Percentiles rank a stretch among this genome's conserved stretches.
phyloP scores from a whole-genome alignment of 2,888 invertebrate species.

The Acronicta alni region DNA sequence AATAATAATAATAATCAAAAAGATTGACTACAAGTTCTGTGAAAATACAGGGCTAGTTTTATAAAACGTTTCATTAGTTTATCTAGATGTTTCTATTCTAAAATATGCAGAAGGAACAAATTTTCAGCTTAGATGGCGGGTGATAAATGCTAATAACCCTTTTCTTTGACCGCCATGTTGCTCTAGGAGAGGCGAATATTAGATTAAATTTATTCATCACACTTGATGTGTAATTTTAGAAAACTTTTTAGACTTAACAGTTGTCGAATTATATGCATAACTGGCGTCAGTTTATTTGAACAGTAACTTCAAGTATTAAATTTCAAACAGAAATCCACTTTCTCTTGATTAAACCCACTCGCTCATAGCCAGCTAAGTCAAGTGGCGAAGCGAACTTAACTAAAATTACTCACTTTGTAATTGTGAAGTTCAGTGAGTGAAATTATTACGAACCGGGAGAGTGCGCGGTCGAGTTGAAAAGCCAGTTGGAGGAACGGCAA shows the following conservation, averaged over 20 bases:
- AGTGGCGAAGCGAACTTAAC: slow-evolving; percentile 37
- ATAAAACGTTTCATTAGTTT: not conserved
- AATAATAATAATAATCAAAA: not conserved
- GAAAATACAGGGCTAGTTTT: not conserved
- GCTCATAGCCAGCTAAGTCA: slow-evolving; percentile 33
- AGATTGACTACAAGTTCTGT: not conserved
- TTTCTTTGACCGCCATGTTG: slow-evolving; percentile 5
- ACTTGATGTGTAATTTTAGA: not conserved
- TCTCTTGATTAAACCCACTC: slow-evolving; percentile 27
- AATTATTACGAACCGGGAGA: slow-evolving; percentile 40
- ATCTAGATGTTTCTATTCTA: not conserved
- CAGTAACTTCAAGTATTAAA: not conserved
- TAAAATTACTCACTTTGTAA: slow-evolving; percentile 45
- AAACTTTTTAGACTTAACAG: slow-evolving; percentile 6
- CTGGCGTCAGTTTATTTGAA: not conserved
- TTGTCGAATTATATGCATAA: not conserved
- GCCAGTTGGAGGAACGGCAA: slow-evolving; percentile 30
- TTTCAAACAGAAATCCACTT: slow-evolving; percentile 25
- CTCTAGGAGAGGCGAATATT: not conserved
- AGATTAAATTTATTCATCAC: not conserved
- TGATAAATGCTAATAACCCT: slow-evolving; percentile 17
- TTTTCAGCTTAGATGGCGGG: not conserved
- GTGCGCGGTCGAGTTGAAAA: slow-evolving; percentile 46
- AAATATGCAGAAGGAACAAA: slow-evolving; percentile 7
- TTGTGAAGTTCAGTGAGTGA: slow-evolving; percentile 45